Conservation (phyloP, 2,888 invertebrate genomes). For the Lycaena phlaeas region DNA sequence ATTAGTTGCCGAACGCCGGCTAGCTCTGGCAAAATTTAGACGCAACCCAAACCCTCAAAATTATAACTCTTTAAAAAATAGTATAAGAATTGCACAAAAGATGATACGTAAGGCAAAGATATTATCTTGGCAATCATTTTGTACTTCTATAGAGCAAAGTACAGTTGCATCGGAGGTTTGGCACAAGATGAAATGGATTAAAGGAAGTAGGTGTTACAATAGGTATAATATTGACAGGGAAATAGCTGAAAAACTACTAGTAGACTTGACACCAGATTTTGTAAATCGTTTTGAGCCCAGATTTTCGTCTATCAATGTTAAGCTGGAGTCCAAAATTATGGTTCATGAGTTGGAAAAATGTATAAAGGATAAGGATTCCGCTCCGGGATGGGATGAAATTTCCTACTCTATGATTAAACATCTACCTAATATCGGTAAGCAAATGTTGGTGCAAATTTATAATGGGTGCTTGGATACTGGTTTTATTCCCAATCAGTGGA, state of each 20-base stretch:
- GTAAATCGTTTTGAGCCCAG: not conserved
- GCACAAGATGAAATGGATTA: conserved; percentile 8
- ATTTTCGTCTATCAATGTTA: not conserved
- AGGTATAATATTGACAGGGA: not conserved
- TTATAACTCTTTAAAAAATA: not conserved
- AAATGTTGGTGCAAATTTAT: not conserved
- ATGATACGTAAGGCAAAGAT: conserved; percentile 1
- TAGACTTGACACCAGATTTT: not conserved
- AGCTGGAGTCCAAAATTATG: not conserved
- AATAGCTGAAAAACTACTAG: not conserved
- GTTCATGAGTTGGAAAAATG: conserved; percentile 7
- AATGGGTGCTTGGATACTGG: not conserved
- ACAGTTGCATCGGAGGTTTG: conserved; percentile 1
- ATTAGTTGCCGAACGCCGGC: conserved; percentile 7
- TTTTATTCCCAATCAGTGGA: conserved; percentile 1
- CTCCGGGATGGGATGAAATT: conserved; percentile 11
- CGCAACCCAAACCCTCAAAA: conserved; percentile 1
- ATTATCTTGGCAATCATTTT: conserved; percentile 7
- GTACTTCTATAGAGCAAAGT: conserved; percentile 1
- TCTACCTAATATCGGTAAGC: conserved; percentile 10
- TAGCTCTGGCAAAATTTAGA: conserved; percentile 2
- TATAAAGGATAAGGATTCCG: conserved; percentile 9
- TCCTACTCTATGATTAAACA: conserved; percentile 13
- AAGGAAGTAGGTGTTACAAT: not conserved
- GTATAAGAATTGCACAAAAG: not conserved